Evolutionary conservation across 2,113 vertebrate species (phyloP), one percentile per base, ranked within the genome.

Genomic region (Rallus limicola): DNA sequence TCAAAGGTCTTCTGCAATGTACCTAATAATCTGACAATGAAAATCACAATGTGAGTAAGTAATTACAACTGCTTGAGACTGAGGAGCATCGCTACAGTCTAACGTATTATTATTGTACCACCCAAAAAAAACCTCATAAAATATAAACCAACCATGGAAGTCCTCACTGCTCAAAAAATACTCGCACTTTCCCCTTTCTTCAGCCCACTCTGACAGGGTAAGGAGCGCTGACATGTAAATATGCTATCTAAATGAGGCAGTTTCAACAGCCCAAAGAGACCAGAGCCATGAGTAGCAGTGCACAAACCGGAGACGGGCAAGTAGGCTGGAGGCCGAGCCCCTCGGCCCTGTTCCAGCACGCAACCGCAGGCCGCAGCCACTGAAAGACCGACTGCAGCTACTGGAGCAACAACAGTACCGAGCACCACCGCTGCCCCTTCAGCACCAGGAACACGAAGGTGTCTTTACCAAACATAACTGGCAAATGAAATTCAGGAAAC

Each of bases 341-440:
- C 62, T 50, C 2, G 0, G 33, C 23, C 28, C 42, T 36, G 8
- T 13, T 42, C 29, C 60, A 26, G 42, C 29, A 34, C 11, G 9
- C 11, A 56, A 55, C 19, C 4, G 0, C 59, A 65, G 67, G 21
- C 56, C 28, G 0, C 65, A 55, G 67, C 17, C 56, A 33, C 55
- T 38, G 34, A 23, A 58, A 20, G 24, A 38, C 48, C 0, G 0
- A 26, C 5, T 7, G 60, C 0, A 0, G 33, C 77, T 50, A 29
- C 34, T 2, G 0, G 68, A 28, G 24, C 65, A 53, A 62, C 46
- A 0, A 38, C 56, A 52, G 16, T 4, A 52, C 63, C 1, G 0
- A 31, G 33, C 0, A 0, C 16, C 4, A 0, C 1, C 0, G 14
- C 17, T 38, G 53, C 59, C 34, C 29, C 72, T 63, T 38, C 11